Evolutionary conservation across 2,113 vertebrate species (phyloP), one percentile per base, ranked within the genome.

Genomic region (Cryptoleucopteryx plumbea): DNA sequence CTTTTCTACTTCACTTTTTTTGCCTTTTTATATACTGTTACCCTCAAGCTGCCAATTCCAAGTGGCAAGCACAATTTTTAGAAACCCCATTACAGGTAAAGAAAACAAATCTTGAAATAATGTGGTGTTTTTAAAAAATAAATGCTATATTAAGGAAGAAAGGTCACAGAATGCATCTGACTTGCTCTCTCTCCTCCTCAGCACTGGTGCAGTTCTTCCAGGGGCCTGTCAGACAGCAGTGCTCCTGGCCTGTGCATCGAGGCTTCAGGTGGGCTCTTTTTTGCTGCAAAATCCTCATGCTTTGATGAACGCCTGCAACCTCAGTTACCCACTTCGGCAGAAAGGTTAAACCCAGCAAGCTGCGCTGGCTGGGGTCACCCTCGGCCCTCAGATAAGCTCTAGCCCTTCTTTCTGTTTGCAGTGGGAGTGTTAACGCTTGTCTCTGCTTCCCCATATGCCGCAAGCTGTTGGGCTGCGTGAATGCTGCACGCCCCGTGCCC

Each of bases 401-500:
- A 58, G 9, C 29, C 27, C 50, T 32, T 42, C 21, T 34, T 19
- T 50, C 56, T 48, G 2, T 26, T 34, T 47, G 45, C 26, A 18
- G 40, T 1, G 16, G 9, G n/a, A 29, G 40, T 2, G 15, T 31
- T 11, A 23, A 27, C 0, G 6, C 31, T 68, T 13, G 21, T 26
- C 17, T 16, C 16, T 8, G 43, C 36, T 38, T 18, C 34, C 43
- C 32, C 15, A 3, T 13, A 23, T 8, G 53, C 45, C 2, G 0
- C 43, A 8, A 34, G 75, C 66, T 19, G 50, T 8, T 12, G 10
- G 59, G 59, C 36, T 38, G 38, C 1, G 6, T 1, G 17, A 59
- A 18, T 3, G 12, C 36, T 26, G 31, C 11, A 4, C 9, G 7
- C n/a, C 13, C 4, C 0, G 15, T 2, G 63, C 27, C 40, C 1